Evolutionary conservation across 2,888 invertebrate genomes (phyloP).

Genomic region (Thalpophila matura): DNA sequence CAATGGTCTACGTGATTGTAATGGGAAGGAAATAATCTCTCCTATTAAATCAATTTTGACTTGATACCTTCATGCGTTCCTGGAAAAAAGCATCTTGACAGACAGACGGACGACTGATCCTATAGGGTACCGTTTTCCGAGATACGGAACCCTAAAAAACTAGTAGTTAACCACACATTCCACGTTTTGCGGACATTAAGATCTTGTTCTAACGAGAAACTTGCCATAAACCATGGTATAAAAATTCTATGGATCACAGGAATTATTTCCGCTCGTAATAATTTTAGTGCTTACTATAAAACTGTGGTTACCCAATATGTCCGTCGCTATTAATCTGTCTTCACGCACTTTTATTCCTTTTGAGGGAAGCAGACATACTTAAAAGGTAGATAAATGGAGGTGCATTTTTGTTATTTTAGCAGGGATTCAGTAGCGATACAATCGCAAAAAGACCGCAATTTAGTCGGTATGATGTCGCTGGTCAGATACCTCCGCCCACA

Average conservation of each 20-base stretch:
- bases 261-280: slow-evolving; percentile 61
- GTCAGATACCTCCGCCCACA: no score
- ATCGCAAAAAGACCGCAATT: no score
- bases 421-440: no score
- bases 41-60: no score
- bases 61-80: no score
- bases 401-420: background rate
- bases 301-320: slow-evolving; percentile 48
- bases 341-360: slow-evolving; percentile 30
- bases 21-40: no score
- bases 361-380: background rate
- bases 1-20: no score
- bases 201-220: slow-evolving; percentile 55
- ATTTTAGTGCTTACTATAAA: slow-evolving; percentile 58
- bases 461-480: no score
- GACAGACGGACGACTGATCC: no score
- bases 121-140: no score
- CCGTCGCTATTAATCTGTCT: slow-evolving; percentile 36
- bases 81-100: no score
- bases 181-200: slow-evolving; percentile 44
- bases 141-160: no score
- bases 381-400: background rate
- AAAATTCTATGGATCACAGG: slow-evolving; percentile 55
- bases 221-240: slow-evolving; percentile 53
- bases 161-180: slow-evolving; percentile 40